These are phyloP conservation scores for Eretmodus cyanostictus DNA, from an alignment of 2,113 vertebrate species.

Conservation along the genomic window DNA sequence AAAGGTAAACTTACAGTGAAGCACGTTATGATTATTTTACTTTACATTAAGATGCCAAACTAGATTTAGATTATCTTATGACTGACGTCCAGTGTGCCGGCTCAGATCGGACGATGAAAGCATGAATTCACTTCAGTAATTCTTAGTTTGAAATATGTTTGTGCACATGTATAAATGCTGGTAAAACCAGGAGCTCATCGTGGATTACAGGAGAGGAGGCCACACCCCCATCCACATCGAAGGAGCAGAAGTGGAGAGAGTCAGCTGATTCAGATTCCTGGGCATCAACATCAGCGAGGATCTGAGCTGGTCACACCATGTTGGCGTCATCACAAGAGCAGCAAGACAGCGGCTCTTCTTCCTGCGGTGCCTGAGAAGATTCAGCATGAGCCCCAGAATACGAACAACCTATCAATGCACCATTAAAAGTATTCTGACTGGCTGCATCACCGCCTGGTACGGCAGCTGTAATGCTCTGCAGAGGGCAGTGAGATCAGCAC, in stretches of 20 bases:
- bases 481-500: neutral
- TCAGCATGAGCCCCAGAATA: neutral
- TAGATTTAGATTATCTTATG: neutral
- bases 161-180: neutral
- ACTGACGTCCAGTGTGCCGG: neutral
- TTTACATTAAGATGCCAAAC: neutral
- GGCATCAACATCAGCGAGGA: neutral
- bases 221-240: neutral
- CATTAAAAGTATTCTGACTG: neutral
- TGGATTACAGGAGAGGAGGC: neutral
- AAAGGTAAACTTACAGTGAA: neutral
- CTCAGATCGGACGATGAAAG: neutral
- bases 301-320: fast-evolving
- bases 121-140: neutral
- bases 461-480: neutral
- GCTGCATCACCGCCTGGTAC: neutral
- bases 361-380: neutral
- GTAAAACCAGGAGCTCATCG: neutral
- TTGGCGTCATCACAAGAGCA: neutral
- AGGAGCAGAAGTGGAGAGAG: neutral
- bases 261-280: neutral
- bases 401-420: neutral
- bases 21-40: fast-evolving
- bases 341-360: neutral
- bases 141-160: neutral